Evolutionary conservation across 2,113 vertebrate species (phyloP), one percentile per base, ranked within the genome.

Genomic region (Ceuthmochares aereus): DNA sequence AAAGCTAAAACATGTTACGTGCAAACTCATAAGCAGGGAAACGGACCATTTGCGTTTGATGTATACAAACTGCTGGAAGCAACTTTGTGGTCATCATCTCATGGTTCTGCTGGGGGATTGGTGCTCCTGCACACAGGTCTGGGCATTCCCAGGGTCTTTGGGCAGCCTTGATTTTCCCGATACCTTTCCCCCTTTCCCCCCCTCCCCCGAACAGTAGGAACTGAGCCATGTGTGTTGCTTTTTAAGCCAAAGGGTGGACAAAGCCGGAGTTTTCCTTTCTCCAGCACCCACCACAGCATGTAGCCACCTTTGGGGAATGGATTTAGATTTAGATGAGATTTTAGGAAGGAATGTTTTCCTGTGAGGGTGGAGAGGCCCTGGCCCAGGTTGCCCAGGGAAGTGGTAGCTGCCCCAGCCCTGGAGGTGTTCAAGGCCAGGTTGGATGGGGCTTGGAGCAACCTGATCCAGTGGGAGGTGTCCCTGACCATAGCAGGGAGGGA

Each of bases 141-240:
- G 1, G 51, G 45, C 9, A 1, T 74, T 69, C 37, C 52, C 0
- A 0, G 5, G 7, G 51, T 7, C 21, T 73, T 42, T 2, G 4
- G 34, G 16, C 14, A 29, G 7, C 30, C 9, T 56, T 69, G 29
- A n/a, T 34, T 58, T 56, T 51, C 40, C 17, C 0, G 2, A 16
- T 37, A 12, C 3, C 3, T 29, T 3, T 9, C 12, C 30, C 9
- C 2, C 3, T 26, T 3, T 6, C 12, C 1, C 11, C 11, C 40
- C 40, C 9, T 40, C 40, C 19, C 4, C 4, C 0, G 13, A 3
- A 84, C 43, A 15, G 14, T 15, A 10, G 1, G 9, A n/a, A 37
- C 54, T 74, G 25, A 73, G 73, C n/a, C 29, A 32, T 0, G 0
- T 7, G 2, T 8, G 1, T 16, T 16, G 43, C 32, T 89, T 73